Evolutionary conservation across 2,888 invertebrate species (phyloP), one percentile per base, ranked within the genome.

Genomic region (Itoplectis maculator): DNA sequence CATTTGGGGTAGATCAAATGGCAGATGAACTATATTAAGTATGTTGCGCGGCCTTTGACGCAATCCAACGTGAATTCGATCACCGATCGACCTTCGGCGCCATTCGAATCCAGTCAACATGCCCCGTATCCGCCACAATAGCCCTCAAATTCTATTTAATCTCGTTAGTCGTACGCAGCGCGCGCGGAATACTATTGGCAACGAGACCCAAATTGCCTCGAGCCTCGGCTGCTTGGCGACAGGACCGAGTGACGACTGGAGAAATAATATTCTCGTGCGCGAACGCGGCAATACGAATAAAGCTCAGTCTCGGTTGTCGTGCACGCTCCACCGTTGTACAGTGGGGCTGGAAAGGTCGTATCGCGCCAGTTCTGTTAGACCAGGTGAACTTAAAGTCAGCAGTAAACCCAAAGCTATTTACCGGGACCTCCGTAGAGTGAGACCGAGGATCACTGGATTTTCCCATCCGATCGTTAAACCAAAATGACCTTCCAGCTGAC

Each of bases 161-260:
- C 79, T 66, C 47, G 72, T 73, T 72, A 66, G 37, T 66, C 51
- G 23, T 20, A 65, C 65, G 45, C 20, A 66, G 47, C n/a, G 11
- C 0, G 11, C 0, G 20, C 40, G 49, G 20, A 72, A 79, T 59
- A 51, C 61, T 18, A 77, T 76, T 45, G 61, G 42, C 13, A 63
- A 70, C 42, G 77, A 77, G 63, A 51, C 63, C 42, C 69, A 59
- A 79, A 72, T 56, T 47, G 18, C 72, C 56, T 79, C 56, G n/a
- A 37, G 66, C 63, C 63, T 51, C 15, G 9, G 68, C n/a, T 47
- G 15, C 45, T 78, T 37, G 42, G 4, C 45, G 5, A 29, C 45
- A 49, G 47, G 47, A 23, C 47, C 45, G 15, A 37, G 37, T 1
- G 54, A 45, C 45, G 15, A 37, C 47, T 7, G 54, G 6, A 13